These are phyloP conservation scores for Drosophila insularis DNA, from an alignment of 1,140 invertebrate species.

Conservation along the genomic window DNA sequence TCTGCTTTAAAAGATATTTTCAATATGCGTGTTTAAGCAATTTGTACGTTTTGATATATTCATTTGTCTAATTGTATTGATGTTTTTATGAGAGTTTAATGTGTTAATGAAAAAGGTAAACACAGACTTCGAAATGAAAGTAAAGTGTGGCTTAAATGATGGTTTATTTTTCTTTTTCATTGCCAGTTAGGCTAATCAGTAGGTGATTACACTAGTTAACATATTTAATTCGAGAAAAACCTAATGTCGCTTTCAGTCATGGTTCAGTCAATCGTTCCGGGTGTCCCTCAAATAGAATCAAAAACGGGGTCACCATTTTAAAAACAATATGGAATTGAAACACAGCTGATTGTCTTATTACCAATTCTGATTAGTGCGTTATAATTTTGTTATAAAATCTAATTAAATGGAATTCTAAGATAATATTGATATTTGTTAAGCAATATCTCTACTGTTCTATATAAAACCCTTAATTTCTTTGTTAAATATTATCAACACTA, in stretches of 20 bases:
- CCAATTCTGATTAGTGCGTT: too few species aligned
- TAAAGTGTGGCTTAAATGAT: conserved; percentile 22
- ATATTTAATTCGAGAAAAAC: too few species aligned
- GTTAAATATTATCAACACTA: neutral
- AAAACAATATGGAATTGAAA: neutral
- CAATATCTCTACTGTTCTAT: too few species aligned
- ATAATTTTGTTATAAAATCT: too few species aligned
- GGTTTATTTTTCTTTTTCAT: neutral
- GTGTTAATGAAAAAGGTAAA: conserved; percentile 30
- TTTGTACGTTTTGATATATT: conserved; percentile 24
- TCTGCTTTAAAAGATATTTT: neutral
- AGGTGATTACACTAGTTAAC: neutral
- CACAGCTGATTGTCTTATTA: neutral
- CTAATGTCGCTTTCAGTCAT: too few species aligned
- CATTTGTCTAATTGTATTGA: conserved; percentile 24
- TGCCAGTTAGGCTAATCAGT: conserved; percentile 1
- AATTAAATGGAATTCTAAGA: too few species aligned
- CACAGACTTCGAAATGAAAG: conserved; percentile 2
- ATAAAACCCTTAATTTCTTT: too few species aligned
- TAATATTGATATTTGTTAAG: too few species aligned
- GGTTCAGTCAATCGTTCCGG: too few species aligned
- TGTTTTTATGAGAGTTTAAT: conserved; percentile 7
- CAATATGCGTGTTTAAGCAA: conserved; percentile 23
- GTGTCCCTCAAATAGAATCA: too few species aligned
- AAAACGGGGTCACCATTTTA: neutral